Base-by-base conservation (phyloP, 2,888 invertebrate species). In the Carcina quercana region DNA sequence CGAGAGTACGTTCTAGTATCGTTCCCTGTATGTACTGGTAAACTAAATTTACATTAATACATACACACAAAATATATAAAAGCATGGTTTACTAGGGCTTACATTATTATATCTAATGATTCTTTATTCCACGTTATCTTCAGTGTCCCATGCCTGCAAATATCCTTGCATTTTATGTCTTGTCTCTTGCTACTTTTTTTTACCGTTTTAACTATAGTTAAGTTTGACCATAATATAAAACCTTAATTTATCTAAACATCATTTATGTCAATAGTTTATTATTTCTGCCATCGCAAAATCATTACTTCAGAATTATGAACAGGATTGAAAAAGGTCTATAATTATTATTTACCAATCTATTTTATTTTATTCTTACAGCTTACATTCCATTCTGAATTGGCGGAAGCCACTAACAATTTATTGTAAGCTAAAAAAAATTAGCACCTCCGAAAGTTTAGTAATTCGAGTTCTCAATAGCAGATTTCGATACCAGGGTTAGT, bases 1-100 rank as follows among this genome's bases (percentile, higher is more conserved):
- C n/a, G n/a, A n/a, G n/a, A n/a, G n/a, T n/a, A n/a, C n/a, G n/a
- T n/a, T n/a, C n/a, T n/a, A n/a, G n/a, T n/a, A n/a, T n/a, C n/a
- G n/a, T n/a, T n/a, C n/a, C n/a, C n/a, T n/a, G n/a, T n/a, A n/a
- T n/a, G n/a, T n/a, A 43, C 50, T 47, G 38, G 47, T 48, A 50
- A 55, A 50, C 47, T 39, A 53, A 51, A 53, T 55, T 45, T 58
- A 61, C 49, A 55, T 43, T 42, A 39, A 42, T 47, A 55, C 50
- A 56, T 46, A 60, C 29, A 26, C 26, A 15, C 12, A 24, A 24
- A 24, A 24, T 28, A 28, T 13, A 19, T 28, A 28, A 28, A n/a
- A 28, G 12, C 19, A 17, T 28, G n/a, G n/a, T n/a, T n/a, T n/a
- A n/a, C n/a, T n/a, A n/a, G n/a, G n/a, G n/a, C n/a, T n/a, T n/a